Base-by-base conservation (phyloP, 1,140 invertebrate genomes). In the Neotoxoptera formosana region DNA sequence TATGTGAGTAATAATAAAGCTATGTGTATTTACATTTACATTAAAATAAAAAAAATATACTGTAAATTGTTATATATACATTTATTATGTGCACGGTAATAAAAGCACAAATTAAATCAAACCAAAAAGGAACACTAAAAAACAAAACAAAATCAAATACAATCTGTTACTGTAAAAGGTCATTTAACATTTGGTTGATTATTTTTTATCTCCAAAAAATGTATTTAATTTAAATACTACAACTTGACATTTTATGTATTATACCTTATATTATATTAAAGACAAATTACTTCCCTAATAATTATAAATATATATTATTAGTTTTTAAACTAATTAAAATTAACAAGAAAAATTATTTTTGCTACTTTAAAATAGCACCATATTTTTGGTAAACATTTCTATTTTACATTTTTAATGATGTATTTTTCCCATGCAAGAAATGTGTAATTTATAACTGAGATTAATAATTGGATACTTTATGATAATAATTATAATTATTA, bases 311-410 rank as follows among this genome's bases (percentile, higher is more conserved):
- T 87, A 88, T 51, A 21, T 21, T 53, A 56, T 47, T 56, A 53
- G 48, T 30, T 60, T 56, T 41, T 56, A 34, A 56, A 90, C 51
- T 53, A 36, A 41, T 45, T 25, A 30, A 90, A 34, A 25, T 90
- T 67, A 67, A 90, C 25, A 90, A 60, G 53, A 56, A 25, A 41
- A 67, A 90, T 90, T 45, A 90, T 41, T 41, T 92, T 83, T 36
- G 67, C 47, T 92, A 92, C 47, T 81, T 81, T 51, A 92, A 81
- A 83, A 92, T 92, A 92, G 90, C 90, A 92, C 90, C 90, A 92
- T 92, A 90, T 25, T 45, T 60, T 90, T 90, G 89, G 53, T 90
- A 90, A 90, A 90, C 53, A 67, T 90, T 67, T 90, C 36, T 90
- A 67, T n/a, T 67, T 67, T 90, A 67, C 41, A 67, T 21, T 67